Base-by-base conservation (phyloP, 2,888 invertebrate genomes). In the Polyploca ridens region DNA sequence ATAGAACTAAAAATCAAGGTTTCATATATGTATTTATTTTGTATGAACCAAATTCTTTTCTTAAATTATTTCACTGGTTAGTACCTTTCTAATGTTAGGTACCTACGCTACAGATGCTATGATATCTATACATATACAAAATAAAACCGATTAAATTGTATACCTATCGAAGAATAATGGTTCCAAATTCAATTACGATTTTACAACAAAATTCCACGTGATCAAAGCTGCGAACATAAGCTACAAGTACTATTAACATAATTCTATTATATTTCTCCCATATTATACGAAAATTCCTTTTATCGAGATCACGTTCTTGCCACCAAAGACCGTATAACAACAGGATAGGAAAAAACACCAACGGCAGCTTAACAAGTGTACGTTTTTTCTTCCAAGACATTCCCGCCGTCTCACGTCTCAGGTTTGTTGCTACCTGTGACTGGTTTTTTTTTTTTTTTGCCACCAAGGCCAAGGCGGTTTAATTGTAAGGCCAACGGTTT, bases 401-500 rank as follows among this genome's bases (percentile, higher is more conserved):
- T 54, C 54, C 61, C 13, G 19, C 4, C 61, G 41, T 19, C 61
- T 61, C 41, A 61, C 54, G 54, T 54, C 54, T 54, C 10, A n/a
- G 60, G 19, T 64, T 66, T 61, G 82, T 84, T 78, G 81, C 86
- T 87, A 87, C 87, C 86, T 87, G 88, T 78, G 68, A 65, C 65
- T 68, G 65, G 70, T 70, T 75, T 70, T 67, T 69, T 75, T 83
- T 82, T 79, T 80, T 79, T 72, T 74, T 64, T 69, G 44, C 62
- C 14, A 38, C 64, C 84, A 86, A 88, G 87, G 88, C 73, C 83
- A 71, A 64, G 66, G 49, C 75, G 69, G 72, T 71, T 71, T 69
- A 69, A 74, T 74, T 73, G 76, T 79, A 72, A 69, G 71, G 70
- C 65, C 76, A 76, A 75, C 76, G 73, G 74, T 75, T 70, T 41